Evolutionary conservation across 2,888 invertebrate genomes (phyloP).

Genomic region (Campoplex nolae): DNA sequence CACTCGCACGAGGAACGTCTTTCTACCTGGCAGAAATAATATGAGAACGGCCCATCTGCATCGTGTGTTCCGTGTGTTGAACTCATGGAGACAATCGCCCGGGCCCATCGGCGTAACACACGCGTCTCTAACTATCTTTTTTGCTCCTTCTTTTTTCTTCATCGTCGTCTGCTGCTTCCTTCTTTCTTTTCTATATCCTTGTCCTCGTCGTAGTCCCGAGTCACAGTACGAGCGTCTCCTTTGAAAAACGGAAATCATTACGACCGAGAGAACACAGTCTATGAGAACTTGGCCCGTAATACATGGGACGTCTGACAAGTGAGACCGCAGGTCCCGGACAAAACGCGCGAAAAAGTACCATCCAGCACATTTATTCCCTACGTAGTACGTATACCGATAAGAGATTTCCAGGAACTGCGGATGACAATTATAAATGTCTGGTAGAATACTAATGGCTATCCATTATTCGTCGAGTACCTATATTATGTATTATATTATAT

Average conservation of each 20-base stretch:
- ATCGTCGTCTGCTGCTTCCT: background rate
- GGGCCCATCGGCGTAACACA: constrained; percentile 62
- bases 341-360: constrained; percentile 24
- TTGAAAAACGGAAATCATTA: constrained; percentile 71
- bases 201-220: constrained; percentile 26
- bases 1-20: constrained; percentile 59
- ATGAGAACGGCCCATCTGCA: constrained; percentile 64
- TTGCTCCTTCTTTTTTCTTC: constrained; percentile 7
- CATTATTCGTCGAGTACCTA: constrained; percentile 51
- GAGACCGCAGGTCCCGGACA: constrained; percentile 29
- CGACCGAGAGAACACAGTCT: constrained; percentile 48
- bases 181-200: constrained; percentile 11
- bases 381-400: constrained; percentile 53
- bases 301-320: constrained; percentile 35
- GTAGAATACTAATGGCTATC: constrained; percentile 58
- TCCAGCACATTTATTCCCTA: constrained; percentile 27
- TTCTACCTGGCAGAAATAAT: constrained; percentile 50
- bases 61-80: constrained; percentile 46
- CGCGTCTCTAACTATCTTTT: constrained; percentile 35
- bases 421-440: constrained; percentile 68
- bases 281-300: constrained; percentile 59
- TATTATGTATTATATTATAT: constrained; percentile 10
- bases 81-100: constrained; percentile 66
- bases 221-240: constrained; percentile 63
- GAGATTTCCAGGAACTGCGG: constrained; percentile 58